These are phyloP conservation scores for Patella caerulea DNA, from an alignment of 2,888 invertebrate genomes.

Conservation along the genomic window DNA sequence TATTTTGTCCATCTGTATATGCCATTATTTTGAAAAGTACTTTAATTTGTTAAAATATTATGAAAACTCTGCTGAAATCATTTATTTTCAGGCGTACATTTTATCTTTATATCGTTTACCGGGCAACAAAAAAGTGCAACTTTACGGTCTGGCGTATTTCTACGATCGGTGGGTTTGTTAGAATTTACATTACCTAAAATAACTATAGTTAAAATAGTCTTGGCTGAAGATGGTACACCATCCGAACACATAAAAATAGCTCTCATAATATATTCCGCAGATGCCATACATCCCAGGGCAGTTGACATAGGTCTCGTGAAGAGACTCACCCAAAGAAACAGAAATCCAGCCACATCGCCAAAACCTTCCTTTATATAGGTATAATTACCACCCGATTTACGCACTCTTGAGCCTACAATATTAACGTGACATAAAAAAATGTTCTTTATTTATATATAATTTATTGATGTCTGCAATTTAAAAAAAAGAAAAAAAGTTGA, in stretches of 20 bases:
- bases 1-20: no score
- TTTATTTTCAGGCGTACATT: no score
- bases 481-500: no score
- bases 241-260: neutral
- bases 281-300: neutral
- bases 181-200: neutral
- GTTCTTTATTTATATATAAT: no score
- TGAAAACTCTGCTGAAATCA: no score
- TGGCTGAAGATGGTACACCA: neutral
- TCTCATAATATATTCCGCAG: constrained; percentile 1
- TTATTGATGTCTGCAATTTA: no score
- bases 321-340: neutral
- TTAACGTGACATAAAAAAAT: neutral
- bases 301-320: neutral
- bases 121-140: no score
- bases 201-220: neutral
- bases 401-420: neutral
- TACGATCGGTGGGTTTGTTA: neutral
- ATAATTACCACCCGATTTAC: neutral
- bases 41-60: no score
- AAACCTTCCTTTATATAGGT: neutral
- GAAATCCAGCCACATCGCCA: neutral
- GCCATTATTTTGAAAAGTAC: no score
- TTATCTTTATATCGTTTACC: no score
- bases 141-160: no score